Conservation (phyloP, 1,140 invertebrate species). For the Nasonia longicornis region DNA sequence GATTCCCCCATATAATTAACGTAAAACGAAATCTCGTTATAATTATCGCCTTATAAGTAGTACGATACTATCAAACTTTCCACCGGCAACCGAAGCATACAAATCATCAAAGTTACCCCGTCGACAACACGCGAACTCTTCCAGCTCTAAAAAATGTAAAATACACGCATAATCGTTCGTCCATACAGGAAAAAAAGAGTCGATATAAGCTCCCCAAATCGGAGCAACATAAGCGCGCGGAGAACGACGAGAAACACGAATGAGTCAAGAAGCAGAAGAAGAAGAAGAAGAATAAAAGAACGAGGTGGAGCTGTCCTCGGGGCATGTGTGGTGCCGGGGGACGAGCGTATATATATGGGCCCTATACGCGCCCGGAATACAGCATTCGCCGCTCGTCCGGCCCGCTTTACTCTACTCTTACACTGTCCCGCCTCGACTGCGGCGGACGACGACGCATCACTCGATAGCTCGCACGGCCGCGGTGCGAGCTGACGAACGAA, state of each 20-base stretch:
- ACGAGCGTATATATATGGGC: slow-evolving; percentile 66
- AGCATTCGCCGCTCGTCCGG: slow-evolving; percentile 67
- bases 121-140: too few relatives aligned
- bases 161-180: too few relatives aligned
- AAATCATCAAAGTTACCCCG: too few relatives aligned
- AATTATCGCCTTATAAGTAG: too few relatives aligned
- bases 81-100: too few relatives aligned
- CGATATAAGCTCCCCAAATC: too few relatives aligned
- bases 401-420: slow-evolving; percentile 46
- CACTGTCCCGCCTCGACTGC: not conserved
- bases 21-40: too few relatives aligned
- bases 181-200: too few relatives aligned
- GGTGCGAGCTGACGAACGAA: not conserved
- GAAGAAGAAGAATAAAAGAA: slow-evolving; percentile 17
- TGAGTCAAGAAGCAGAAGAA: slow-evolving; percentile 34
- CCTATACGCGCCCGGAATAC: slow-evolving; percentile 67
- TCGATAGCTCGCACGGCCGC: not conserved
- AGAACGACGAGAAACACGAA: not conserved
- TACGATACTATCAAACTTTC: too few relatives aligned
- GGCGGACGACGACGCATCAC: slow-evolving; percentile 12
- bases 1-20: too few relatives aligned
- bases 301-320: slow-evolving; percentile 3
- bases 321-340: not conserved
- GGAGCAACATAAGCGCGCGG: too few relatives aligned
- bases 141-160: too few relatives aligned